Evolutionary conservation across 1,140 invertebrate genomes (phyloP).

Genomic region (Penaeus japonicus): DNA sequence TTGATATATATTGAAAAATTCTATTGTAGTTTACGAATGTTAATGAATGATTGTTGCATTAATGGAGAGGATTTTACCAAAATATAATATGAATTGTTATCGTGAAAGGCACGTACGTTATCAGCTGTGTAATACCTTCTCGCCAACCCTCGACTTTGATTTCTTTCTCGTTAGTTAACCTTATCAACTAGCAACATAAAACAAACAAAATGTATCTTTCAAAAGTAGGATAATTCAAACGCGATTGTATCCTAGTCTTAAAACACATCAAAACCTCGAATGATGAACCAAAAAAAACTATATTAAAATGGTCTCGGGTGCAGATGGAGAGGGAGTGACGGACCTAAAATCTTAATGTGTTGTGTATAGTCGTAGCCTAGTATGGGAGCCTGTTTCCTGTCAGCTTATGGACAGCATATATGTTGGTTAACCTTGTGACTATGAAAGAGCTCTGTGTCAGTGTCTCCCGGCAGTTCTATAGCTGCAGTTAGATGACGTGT

Average conservation of each 20-base stretch:
- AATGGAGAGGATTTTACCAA: constrained; percentile 33
- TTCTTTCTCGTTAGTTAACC: no score
- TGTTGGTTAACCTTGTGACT: background rate
- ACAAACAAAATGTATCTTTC: no score
- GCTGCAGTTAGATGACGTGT: background rate
- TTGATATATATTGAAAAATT: no score
- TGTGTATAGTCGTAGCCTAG: constrained; percentile 30
- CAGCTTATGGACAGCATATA: background rate
- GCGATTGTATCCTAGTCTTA: no score
- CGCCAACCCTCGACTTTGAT: no score
- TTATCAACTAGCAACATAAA: no score
- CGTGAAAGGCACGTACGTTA: background rate
- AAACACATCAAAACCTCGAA: no score
- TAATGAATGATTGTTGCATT: constrained; percentile 36
- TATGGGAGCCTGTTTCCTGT: constrained; percentile 27
- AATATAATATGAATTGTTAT: background rate
- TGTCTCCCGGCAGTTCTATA: background rate
- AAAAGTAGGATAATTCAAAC: no score
- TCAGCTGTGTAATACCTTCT: background rate
- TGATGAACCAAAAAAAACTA: background rate
- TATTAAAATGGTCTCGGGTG: background rate
- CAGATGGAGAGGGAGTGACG: background rate
- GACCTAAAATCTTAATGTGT: background rate
- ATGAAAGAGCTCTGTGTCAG: background rate
- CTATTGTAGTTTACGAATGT: constrained; percentile 19